Base-by-base conservation (phyloP, 2,113 vertebrate genomes). In the Plotosus lineatus region DNA sequence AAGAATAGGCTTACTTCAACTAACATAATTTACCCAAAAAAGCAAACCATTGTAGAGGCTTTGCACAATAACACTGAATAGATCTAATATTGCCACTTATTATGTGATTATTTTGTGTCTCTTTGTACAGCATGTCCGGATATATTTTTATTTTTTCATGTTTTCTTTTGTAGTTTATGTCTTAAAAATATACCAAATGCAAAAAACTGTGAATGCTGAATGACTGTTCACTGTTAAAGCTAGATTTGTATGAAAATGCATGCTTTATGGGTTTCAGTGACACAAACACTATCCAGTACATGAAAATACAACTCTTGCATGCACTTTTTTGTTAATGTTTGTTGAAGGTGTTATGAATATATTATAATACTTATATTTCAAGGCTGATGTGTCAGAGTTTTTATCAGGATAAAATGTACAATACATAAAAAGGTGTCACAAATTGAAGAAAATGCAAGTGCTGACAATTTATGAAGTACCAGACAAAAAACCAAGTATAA, bases 21-120 rank as follows among this genome's bases (percentile, higher is more conserved):
- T 86, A 86, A 86, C 51, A n/a, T 42, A 36, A 36, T 60, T 50
- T 78, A 86, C 56, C 68, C 17, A 81, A 84, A 89, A 11, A 82
- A 53, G 14, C 77, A 83, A 55, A 80, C 53, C 10, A 7, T 60
- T 66, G 36, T 90, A 89, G 86, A 81, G 8, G 87, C 88, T 31
- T 87, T 87, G 86, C 86, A 85, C 51, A 87, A 23, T 89, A 85
- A 73, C 72, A 75, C 7, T 78, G 44, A 81, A 15, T 69, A 82
- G 31, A 60, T 36, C 79, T 83, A 48, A 79, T 15, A 71, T 38
- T 87, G 83, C 58, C 69, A 82, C 73, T 80, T 33, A 80, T 21
- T 85, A 55, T 78, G 77, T 80, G 60, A 89, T 77, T 87, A 28
- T 88, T 85, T 21, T 85, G 26, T 71, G 77, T 86, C 0, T 72